Percentiles rank a stretch among this genome's conserved stretches.
These are phyloP conservation scores for Phaenicophaeus curvirostris DNA, from an alignment of 2,797 vertebrate species.

Conservation along the genomic window DNA sequence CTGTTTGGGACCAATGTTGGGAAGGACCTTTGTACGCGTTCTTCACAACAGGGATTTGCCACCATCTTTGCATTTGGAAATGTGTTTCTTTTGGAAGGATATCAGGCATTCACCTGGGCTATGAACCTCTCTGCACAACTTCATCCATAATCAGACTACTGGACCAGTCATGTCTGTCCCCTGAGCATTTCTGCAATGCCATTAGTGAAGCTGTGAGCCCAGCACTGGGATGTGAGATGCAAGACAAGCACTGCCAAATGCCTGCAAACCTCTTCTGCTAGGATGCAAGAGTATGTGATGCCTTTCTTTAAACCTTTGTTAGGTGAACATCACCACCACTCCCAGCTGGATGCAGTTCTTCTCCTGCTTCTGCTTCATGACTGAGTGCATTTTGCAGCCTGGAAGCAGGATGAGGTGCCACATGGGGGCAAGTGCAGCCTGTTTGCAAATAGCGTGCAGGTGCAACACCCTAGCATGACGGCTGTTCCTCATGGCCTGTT, in stretches of 20 bases:
- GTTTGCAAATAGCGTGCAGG: not conserved
- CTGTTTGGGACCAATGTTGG: fast-evolving
- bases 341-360: fast-evolving
- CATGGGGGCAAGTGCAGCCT: not conserved
- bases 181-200: not conserved
- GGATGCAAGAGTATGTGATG: not conserved
- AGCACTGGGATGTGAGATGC: not conserved
- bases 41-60: not conserved
- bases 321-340: not conserved
- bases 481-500: not conserved
- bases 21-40: fast-evolving
- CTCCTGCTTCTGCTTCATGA: not conserved
- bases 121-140: not conserved
- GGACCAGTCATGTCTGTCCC: not conserved
- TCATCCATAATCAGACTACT: not conserved
- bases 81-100: fast-evolving
- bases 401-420: not conserved
- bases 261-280: not conserved
- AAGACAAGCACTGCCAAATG: not conserved
- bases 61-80: not conserved
- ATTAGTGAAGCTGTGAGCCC: not conserved
- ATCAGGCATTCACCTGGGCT: fast-evolving
- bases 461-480: not conserved
- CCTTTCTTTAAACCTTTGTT: not conserved
- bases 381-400: not conserved